Conservation (phyloP, 1,140 invertebrate species). For the Magallana gigas region DNA sequence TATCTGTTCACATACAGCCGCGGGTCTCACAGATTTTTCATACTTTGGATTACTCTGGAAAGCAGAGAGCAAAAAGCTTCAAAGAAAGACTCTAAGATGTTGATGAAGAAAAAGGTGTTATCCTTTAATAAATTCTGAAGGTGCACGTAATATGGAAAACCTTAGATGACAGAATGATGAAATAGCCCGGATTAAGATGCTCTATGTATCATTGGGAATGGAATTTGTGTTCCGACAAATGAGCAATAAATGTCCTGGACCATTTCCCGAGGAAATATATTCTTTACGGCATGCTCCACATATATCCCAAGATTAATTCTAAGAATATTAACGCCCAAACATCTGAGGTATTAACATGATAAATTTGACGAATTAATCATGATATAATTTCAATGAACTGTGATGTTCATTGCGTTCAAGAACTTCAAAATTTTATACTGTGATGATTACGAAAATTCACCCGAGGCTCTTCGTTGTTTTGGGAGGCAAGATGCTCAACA, state of each 20-base stretch:
- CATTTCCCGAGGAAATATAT: slow-evolving; percentile 1
- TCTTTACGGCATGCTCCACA: background rate
- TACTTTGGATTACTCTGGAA: slow-evolving; percentile 4
- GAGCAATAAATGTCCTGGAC: background rate
- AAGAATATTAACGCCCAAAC: background rate
- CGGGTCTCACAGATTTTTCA: slow-evolving; percentile 15
- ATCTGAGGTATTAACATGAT: too few relatives aligned
- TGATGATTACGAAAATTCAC: too few relatives aligned
- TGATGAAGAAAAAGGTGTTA: background rate
- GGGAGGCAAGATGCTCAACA: too few relatives aligned
- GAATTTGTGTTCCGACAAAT: background rate
- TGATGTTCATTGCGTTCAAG: too few relatives aligned
- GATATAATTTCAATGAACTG: too few relatives aligned
- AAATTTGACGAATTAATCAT: too few relatives aligned
- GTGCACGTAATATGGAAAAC: slow-evolving; percentile 24
- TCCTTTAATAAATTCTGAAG: background rate
- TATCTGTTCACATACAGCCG: background rate
- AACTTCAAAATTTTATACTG: too few relatives aligned
- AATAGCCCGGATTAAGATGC: slow-evolving; percentile 17
- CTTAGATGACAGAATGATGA: slow-evolving; percentile 20
- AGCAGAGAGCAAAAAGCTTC: background rate
- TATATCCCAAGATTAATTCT: background rate
- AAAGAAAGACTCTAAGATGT: background rate
- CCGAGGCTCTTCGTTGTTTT: too few relatives aligned
- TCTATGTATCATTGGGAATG: background rate